A percentile compares a stretch with the other conserved stretches of the same genome.
Conservation (phyloP, 1,140 invertebrate species). For the Phymastichus coffea region DNA sequence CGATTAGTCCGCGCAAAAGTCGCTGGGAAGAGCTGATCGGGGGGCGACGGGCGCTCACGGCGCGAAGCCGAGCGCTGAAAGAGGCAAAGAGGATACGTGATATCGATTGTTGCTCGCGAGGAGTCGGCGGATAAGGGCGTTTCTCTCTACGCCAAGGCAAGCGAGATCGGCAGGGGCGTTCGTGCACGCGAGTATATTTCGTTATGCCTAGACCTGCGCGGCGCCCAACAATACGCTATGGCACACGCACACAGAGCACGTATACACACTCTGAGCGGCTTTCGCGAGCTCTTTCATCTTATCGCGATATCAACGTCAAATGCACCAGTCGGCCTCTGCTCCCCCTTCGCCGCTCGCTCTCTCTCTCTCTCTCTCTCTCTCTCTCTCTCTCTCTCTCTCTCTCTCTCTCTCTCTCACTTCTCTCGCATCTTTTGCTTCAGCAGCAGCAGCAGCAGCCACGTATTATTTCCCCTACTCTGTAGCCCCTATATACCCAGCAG, state of each 20-base stretch:
- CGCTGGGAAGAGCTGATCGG: too few species aligned
- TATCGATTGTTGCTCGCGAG: too few species aligned
- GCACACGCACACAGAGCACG: background rate
- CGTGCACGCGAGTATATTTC: constrained; percentile 45
- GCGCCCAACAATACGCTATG: background rate
- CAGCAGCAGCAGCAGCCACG: too few species aligned
- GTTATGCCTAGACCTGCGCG: constrained; percentile 46
- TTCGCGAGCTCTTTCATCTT: constrained; percentile 51
- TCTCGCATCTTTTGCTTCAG: too few species aligned
- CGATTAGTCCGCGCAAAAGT: too few species aligned
- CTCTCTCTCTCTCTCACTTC: background rate
- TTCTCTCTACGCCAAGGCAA: constrained; percentile 24
- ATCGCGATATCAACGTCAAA: constrained; percentile 58
- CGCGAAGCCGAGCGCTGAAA: too few species aligned
- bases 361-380: constrained; percentile 23
- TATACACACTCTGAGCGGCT: background rate
- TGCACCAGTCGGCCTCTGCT: constrained; percentile 48
- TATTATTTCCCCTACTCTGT: too few species aligned
- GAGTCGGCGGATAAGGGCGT: background rate
- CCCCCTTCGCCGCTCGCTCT: constrained; percentile 24
- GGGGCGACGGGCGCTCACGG: too few species aligned
- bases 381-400: constrained; percentile 4
- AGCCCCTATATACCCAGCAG: too few species aligned
- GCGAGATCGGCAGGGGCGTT: constrained; percentile 30
- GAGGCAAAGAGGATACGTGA: background rate